Percentiles rank a stretch among this genome's conserved stretches.
These are phyloP conservation scores for Morelia viridis DNA, from an alignment of 2,797 vertebrate species.

Conservation along the genomic window DNA sequence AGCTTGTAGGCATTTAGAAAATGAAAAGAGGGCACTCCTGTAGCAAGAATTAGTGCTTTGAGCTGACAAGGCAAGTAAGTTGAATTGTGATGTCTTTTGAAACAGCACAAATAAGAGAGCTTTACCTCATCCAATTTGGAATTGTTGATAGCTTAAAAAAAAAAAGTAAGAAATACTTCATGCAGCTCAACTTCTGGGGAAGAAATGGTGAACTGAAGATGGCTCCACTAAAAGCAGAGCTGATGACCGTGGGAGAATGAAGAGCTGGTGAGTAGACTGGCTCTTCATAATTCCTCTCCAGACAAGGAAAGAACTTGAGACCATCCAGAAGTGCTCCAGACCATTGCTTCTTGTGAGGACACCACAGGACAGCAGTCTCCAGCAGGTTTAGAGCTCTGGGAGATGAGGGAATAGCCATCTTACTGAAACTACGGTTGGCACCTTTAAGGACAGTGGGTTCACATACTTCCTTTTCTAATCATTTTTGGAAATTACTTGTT, in stretches of 20 bases:
- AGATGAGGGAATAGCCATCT: background rate
- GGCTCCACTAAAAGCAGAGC: background rate
- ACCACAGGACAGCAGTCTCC: background rate
- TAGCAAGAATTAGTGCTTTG: background rate
- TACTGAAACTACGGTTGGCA: background rate
- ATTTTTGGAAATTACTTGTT: no score
- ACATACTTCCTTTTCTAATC: no score
- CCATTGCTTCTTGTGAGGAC: no score
- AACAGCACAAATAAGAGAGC: background rate
- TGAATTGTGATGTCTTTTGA: background rate
- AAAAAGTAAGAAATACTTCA: background rate
- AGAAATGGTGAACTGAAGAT: background rate
- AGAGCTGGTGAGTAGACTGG: background rate
- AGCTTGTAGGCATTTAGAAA: slow-evolving; percentile 7
- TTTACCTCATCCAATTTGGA: background rate
- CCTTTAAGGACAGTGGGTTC: no score
- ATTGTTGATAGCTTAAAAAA: background rate
- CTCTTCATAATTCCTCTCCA: background rate
- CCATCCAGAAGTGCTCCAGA: background rate
- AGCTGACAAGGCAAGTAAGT: background rate
- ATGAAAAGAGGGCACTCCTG: background rate
- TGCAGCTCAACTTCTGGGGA: background rate
- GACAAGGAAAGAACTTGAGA: background rate
- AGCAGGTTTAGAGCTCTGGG: background rate
- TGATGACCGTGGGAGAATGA: background rate